Evolutionary conservation across 1,140 invertebrate genomes (phyloP).

Genomic region (Ephestia elutella): DNA sequence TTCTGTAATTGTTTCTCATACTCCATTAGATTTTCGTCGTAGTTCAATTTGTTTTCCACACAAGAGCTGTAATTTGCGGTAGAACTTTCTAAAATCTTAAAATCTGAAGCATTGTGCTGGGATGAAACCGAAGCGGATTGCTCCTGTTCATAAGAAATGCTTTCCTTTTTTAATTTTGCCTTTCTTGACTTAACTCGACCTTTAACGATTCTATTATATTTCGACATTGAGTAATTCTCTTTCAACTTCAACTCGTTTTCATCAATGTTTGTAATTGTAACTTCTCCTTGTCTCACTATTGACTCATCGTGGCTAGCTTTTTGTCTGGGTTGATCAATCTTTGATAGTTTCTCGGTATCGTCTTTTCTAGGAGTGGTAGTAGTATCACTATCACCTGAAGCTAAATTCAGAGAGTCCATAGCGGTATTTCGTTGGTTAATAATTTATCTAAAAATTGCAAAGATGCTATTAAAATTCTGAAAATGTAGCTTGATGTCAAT

Average conservation of each 20-base stretch:
- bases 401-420: slow-evolving; percentile 27
- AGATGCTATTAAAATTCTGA: no score
- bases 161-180: slow-evolving; percentile 42
- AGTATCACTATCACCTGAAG: slow-evolving; percentile 31
- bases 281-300: slow-evolving; percentile 13
- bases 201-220: slow-evolving; percentile 54
- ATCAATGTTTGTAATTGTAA: slow-evolving; percentile 25
- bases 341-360: slow-evolving; percentile 7
- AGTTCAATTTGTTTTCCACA: slow-evolving; percentile 47
- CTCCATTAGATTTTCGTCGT: slow-evolving; percentile 60
- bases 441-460: neutral
- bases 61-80: slow-evolving; percentile 32
- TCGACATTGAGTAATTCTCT: slow-evolving; percentile 52
- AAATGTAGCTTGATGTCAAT: no score
- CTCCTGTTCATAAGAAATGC: slow-evolving; percentile 15
- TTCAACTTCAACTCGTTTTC: slow-evolving; percentile 50
- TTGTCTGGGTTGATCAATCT: neutral
- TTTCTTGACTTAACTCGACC: slow-evolving; percentile 51
- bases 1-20: slow-evolving; percentile 64
- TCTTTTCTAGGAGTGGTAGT: neutral
- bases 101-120: neutral
- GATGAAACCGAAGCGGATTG: neutral
- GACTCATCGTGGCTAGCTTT: slow-evolving; percentile 2
- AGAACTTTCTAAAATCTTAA: neutral
- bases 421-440: neutral